Evolutionary conservation across 2,113 vertebrate genomes (phyloP).

Genomic region (Odontophorus gujanensis): DNA sequence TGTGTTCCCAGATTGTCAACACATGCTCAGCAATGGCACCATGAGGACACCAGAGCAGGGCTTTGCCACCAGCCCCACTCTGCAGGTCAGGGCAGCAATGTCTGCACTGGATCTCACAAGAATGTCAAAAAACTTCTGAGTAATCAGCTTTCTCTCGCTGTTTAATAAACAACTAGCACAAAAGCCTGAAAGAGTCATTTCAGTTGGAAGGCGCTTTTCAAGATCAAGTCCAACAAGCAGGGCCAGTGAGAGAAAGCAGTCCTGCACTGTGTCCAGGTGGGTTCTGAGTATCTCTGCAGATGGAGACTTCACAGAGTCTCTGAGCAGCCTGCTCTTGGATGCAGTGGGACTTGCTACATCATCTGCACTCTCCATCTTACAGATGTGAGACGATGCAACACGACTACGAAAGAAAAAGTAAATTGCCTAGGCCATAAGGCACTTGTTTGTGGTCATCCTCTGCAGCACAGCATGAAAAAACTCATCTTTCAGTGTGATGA

Average conservation of each 20-base stretch:
- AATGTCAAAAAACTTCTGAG: not conserved
- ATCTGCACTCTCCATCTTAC: not conserved
- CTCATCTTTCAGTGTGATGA: not conserved
- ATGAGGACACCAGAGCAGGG: not conserved
- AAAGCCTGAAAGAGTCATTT: not conserved
- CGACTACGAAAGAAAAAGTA: rapidly evolving
- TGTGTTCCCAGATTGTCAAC: rapidly evolving
- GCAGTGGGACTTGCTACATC: not conserved
- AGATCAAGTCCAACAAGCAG: not conserved
- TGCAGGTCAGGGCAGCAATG: too few relatives aligned
- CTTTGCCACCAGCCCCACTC: not conserved
- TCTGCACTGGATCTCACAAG: not conserved
- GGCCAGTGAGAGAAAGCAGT: not conserved
- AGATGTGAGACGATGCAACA: rapidly evolving
- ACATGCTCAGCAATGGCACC: rapidly evolving
- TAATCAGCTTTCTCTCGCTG: not conserved
- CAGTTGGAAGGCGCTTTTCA: not conserved
- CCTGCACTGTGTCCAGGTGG: not conserved
- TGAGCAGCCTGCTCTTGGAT: not conserved
- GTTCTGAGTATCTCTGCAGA: not conserved
- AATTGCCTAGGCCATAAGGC: not conserved
- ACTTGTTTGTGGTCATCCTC: not conserved
- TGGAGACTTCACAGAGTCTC: not conserved
- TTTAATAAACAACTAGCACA: rapidly evolving
- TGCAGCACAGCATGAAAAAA: not conserved